Evolutionary conservation across 2,113 vertebrate species (phyloP), one percentile per base, ranked within the genome.

Genomic region (Bagarius yarrelli): DNA sequence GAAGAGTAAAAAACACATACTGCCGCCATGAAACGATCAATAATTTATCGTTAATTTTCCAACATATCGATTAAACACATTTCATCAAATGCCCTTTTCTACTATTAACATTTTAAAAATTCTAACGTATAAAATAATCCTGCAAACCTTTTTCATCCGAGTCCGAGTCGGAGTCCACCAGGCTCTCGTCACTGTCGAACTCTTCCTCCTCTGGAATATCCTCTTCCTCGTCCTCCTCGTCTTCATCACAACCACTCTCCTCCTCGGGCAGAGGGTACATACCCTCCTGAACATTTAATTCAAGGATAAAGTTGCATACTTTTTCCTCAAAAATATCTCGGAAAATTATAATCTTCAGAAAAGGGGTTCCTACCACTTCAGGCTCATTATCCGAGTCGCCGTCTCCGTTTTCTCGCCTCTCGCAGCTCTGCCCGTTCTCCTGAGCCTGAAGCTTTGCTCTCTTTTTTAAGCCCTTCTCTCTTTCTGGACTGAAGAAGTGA

Each of bases 191-290:
- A 0, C 96, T 99, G 89, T 95, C 96, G 0, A 96, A 96, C 59
- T 91, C 93, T 0, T 93, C 91, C 57, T 93, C 93, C 66, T 94
- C 93, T 71, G 91, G 88, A 81, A 94, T 94, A 78, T 95, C 96
- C 2, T 98, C 91, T 32, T 92, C 96, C 12, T 97, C 96, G 59
- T 95, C 94, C 0, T 85, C 95, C 12, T 96, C 96, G 19, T 97
- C 96, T 52, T 97, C 96, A 78, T 98, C 96, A 86, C 96, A 97
- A 83, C 96, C 96, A 0, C 95, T 98, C 90, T 98, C 98, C 0
- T 95, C 94, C 85, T 98, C 96, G 91, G 96, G 95, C 91, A 91
- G 85, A 19, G 88, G 88, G 81, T 90, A 92, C 89, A 93, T 91
- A 75, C 90, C 87, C 76, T 93, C 90, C 91, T 93, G 63, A 50